These are phyloP conservation scores for Quadroppia sp. DNA, from an alignment of 2,888 invertebrate species.

Conservation along the genomic window DNA sequence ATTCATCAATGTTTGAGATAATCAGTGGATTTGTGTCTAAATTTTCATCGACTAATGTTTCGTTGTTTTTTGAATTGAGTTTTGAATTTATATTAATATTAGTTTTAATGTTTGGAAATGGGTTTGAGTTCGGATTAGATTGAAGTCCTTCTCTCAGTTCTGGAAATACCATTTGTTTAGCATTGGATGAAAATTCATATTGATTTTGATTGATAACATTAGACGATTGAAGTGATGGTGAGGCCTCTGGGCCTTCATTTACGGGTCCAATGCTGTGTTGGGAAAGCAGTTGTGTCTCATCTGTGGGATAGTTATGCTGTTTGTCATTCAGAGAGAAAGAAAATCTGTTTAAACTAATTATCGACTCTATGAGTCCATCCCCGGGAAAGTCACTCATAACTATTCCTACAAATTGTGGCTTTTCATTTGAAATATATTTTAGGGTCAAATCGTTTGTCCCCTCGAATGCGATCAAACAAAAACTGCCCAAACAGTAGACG, in stretches of 20 bases:
- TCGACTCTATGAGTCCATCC: constrained; percentile 23
- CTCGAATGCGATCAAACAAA: constrained; percentile 30
- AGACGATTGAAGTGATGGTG: too few relatives aligned
- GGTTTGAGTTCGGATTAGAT: too few relatives aligned
- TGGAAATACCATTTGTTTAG: too few relatives aligned
- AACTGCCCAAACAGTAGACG: constrained; percentile 26
- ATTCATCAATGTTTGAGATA: too few relatives aligned
- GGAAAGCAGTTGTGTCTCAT: background rate
- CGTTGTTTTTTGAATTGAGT: too few relatives aligned
- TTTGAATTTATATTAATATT: too few relatives aligned
- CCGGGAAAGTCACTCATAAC: constrained; percentile 41
- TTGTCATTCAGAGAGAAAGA: background rate
- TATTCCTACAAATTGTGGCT: constrained; percentile 30
- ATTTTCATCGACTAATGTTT: too few relatives aligned
- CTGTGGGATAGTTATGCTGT: background rate
- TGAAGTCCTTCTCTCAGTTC: too few relatives aligned
- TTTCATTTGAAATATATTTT: background rate
- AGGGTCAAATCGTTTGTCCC: constrained; percentile 32
- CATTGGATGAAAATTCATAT: too few relatives aligned
- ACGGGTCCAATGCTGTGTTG: background rate
- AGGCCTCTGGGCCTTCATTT: background rate
- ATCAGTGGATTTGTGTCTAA: too few relatives aligned
- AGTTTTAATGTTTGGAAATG: too few relatives aligned
- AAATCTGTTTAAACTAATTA: constrained; percentile 34
- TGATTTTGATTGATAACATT: too few relatives aligned